Conservation (phyloP, 2,113 vertebrate genomes). For the Caretta caretta region DNA sequence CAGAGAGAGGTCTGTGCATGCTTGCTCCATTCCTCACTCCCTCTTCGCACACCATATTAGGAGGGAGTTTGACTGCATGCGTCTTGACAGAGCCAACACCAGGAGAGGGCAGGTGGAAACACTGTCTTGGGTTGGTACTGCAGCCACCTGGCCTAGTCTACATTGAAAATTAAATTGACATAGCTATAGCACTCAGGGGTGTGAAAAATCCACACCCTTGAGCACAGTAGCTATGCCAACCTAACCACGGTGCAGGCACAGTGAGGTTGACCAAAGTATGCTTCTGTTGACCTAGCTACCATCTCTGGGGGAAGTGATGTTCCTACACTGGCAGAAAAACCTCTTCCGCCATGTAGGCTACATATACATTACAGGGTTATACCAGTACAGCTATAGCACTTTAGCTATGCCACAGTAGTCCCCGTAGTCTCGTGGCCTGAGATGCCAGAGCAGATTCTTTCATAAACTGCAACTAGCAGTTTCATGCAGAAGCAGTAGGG, state of each 20-base stretch:
- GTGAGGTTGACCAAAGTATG: background rate
- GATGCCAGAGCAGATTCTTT: rapidly evolving
- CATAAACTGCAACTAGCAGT: background rate
- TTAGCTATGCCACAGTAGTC: background rate
- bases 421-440: background rate
- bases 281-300: background rate
- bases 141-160: background rate
- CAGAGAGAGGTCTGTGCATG: background rate
- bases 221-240: background rate
- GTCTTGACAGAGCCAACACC: rapidly evolving
- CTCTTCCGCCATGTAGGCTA: background rate
- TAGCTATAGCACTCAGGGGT: background rate
- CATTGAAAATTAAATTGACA: background rate
- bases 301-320: background rate
- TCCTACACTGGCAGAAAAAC: background rate
- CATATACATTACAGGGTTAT: background rate
- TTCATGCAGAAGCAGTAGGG: background rate
- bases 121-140: rapidly evolving
- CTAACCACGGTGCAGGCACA: background rate
- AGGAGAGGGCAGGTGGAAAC: background rate
- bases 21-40: background rate
- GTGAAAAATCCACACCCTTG: background rate
- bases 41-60: rapidly evolving
- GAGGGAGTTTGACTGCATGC: background rate
- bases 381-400: background rate